Conservation (phyloP, 92 coral and sea anemone genomes). For the Paragorgia papillata region DNA sequence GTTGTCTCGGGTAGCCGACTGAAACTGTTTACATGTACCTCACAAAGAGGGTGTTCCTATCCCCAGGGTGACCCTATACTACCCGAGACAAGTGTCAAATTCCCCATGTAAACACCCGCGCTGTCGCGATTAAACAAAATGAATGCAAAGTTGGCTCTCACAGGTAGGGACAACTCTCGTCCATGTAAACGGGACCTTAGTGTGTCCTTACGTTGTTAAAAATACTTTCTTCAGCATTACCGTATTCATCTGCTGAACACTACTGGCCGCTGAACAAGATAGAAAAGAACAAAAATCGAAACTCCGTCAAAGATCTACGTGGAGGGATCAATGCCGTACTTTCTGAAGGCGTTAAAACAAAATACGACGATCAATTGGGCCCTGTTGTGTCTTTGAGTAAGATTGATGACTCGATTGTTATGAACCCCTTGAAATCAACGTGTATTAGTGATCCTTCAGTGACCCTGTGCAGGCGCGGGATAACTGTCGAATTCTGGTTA, state of each 20-base stretch:
- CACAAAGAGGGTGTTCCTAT: too few relatives aligned
- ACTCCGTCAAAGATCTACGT: slow-evolving; percentile 19
- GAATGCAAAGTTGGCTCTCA: too few relatives aligned
- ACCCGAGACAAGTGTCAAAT: too few relatives aligned
- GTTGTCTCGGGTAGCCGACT: too few relatives aligned
- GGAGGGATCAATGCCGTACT: slow-evolving; percentile 16
- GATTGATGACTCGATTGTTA: slow-evolving; percentile 40
- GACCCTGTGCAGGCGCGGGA: slow-evolving; percentile 10
- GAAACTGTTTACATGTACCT: too few relatives aligned
- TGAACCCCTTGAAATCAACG: not conserved
- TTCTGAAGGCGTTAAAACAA: slow-evolving; percentile 59
- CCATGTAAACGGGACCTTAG: too few relatives aligned
- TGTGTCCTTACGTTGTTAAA: too few relatives aligned
- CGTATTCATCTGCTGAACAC: slow-evolving; percentile 27
- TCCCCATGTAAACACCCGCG: too few relatives aligned
- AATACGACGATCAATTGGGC: slow-evolving; percentile 79
- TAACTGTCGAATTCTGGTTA: slow-evolving; percentile 37
- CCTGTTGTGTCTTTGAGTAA: slow-evolving; percentile 77
- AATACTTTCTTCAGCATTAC: slow-evolving; percentile 24
- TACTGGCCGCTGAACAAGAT: slow-evolving; percentile 34
- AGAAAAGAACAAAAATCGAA: not conserved
- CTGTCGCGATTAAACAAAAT: too few relatives aligned
- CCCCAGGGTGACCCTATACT: too few relatives aligned
- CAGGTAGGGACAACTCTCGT: too few relatives aligned
- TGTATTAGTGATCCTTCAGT: slow-evolving; percentile 35